Conservation (phyloP, 2,797 vertebrate species). For the Champsocephalus gunnari region DNA sequence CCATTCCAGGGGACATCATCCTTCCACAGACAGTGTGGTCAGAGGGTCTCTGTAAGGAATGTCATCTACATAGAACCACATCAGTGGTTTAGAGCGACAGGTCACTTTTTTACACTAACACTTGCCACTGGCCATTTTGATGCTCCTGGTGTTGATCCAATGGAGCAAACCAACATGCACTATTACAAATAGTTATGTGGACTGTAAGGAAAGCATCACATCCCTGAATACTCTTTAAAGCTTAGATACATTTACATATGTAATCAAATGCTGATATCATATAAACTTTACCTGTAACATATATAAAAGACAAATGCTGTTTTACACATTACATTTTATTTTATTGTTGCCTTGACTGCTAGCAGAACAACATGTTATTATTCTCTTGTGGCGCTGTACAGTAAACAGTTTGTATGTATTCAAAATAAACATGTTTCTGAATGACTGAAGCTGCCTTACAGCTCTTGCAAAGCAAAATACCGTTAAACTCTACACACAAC, state of each 20-base stretch:
- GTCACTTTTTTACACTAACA: constrained; percentile 51
- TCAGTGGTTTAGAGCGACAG: constrained; percentile 58
- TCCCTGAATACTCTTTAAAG: background rate
- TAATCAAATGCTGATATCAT: background rate
- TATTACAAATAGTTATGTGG: constrained; percentile 5
- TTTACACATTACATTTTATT: constrained; percentile 29
- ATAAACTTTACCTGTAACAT: constrained; percentile 1
- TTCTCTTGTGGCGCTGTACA: constrained; percentile 15
- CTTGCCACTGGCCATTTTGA: constrained; percentile 41
- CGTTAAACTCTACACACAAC: constrained; percentile 75
- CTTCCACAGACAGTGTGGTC: constrained; percentile 51
- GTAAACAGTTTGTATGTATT: constrained; percentile 48
- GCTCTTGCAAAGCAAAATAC: constrained; percentile 41
- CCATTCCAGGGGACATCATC: constrained; percentile 72
- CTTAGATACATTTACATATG: background rate
- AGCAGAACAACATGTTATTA: constrained; percentile 28
- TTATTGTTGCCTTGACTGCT: constrained; percentile 12
- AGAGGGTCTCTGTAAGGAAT: constrained; percentile 47
- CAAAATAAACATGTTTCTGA: constrained; percentile 39
- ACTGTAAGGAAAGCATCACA: background rate
- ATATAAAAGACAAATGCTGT: constrained; percentile 15
- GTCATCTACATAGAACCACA: constrained; percentile 60
- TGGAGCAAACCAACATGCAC: constrained; percentile 1
- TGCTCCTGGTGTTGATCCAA: constrained; percentile 29
- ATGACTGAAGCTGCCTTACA: constrained; percentile 49